Evolutionary conservation across 1,140 invertebrate genomes (phyloP).

Genomic region (Dryas iulia): DNA sequence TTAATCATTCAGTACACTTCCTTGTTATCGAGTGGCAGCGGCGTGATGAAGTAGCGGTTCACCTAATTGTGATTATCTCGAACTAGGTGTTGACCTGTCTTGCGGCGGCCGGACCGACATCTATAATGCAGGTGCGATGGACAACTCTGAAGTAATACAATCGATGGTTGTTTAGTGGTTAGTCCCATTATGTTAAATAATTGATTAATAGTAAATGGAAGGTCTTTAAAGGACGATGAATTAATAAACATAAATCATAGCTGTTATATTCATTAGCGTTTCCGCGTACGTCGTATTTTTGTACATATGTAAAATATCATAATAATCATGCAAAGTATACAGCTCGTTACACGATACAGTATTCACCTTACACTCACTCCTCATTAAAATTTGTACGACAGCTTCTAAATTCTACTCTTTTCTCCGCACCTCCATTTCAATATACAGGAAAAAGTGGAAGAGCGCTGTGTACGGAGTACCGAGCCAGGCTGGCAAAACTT

Average conservation of each 20-base stretch:
- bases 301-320: conserved; percentile 43
- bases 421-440: conserved; percentile 80
- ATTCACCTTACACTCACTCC: conserved; percentile 68
- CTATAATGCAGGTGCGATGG: conserved; percentile 51
- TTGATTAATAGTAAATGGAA: conserved; percentile 6
- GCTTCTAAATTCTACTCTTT: conserved; percentile 80
- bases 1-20: conserved; percentile 69
- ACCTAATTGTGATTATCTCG: conserved; percentile 68
- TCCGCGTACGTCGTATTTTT: background rate
- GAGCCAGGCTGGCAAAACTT: conserved; percentile 74
- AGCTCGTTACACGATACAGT: conserved; percentile 58
- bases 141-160: conserved; percentile 34
- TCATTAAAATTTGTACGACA: conserved; percentile 80
- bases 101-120: conserved; percentile 50
- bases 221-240: background rate
- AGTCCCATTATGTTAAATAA: conserved; percentile 17
- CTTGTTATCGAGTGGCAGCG: conserved; percentile 65
- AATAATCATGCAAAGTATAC: conserved; percentile 46
- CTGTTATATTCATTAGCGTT: background rate
- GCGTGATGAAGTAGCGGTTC: conserved; percentile 67
- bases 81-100: conserved; percentile 57
- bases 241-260: background rate
- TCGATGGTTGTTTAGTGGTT: conserved; percentile 27
- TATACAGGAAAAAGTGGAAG: conserved; percentile 80
- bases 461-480: conserved; percentile 76